These are phyloP conservation scores for Parthenolecanium corni DNA, from an alignment of 2,888 invertebrate species.

Conservation along the genomic window DNA sequence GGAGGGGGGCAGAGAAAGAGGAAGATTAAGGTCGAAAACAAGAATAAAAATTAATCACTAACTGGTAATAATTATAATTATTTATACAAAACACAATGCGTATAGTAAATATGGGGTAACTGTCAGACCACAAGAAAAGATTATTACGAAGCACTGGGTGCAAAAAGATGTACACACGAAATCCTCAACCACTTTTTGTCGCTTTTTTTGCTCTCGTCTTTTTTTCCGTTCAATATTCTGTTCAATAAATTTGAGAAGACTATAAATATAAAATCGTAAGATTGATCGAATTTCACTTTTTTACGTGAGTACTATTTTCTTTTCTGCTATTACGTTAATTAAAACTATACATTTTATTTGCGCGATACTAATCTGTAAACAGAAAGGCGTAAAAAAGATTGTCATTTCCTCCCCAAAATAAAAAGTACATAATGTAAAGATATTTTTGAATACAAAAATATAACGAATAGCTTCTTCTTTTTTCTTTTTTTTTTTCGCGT, in stretches of 20 bases:
- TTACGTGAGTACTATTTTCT: neutral
- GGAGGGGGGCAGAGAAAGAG: neutral
- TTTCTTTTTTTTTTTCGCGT: too few relatives aligned
- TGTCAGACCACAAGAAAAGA: slow-evolving; percentile 20
- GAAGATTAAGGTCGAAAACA: slow-evolving; percentile 10
- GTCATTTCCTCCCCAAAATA: neutral
- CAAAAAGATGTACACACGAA: neutral
- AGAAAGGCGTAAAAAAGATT: neutral
- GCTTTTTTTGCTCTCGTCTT: too few relatives aligned
- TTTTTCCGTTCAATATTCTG: neutral
- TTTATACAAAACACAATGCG: slow-evolving; percentile 22
- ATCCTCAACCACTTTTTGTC: neutral
- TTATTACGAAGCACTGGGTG: neutral
- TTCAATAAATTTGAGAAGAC: neutral
- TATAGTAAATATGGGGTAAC: slow-evolving; percentile 26
- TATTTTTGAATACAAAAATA: neutral
- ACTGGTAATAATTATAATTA: slow-evolving; percentile 24
- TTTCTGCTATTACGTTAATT: too few relatives aligned
- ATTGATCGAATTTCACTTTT: neutral
- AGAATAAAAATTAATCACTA: slow-evolving; percentile 15
- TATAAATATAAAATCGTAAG: neutral
- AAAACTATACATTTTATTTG: slow-evolving; percentile 5
- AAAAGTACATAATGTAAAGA: too few relatives aligned
- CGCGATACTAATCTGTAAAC: slow-evolving; percentile 15
- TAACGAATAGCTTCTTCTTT: too few relatives aligned